phyloP scores from a whole-genome alignment of 2,888 invertebrate species.

The Biston betularia region DNA sequence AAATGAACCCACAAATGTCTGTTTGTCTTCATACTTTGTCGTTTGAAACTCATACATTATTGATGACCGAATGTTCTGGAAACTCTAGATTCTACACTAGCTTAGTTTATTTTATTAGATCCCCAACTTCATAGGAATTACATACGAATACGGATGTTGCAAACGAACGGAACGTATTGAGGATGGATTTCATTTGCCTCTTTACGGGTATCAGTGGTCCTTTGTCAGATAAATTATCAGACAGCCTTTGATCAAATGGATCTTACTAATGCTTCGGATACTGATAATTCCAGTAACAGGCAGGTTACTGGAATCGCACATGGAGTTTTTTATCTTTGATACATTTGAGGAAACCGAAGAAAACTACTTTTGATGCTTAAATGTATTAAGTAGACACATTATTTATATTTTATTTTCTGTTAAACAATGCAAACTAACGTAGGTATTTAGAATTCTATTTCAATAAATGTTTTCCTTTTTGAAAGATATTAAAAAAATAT shows the following conservation, averaged over 20 bases:
- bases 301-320: too few relatives aligned
- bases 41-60: slow-evolving; percentile 79
- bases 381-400: too few relatives aligned
- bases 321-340: too few relatives aligned
- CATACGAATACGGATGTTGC: slow-evolving; percentile 34
- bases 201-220: slow-evolving; percentile 6
- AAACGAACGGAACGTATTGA: slow-evolving; percentile 32
- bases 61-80: slow-evolving; percentile 67
- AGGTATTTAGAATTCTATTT: too few relatives aligned
- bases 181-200: slow-evolving; percentile 22
- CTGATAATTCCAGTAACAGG: too few relatives aligned
- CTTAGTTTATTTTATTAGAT: slow-evolving; percentile 65
- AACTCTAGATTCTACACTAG: slow-evolving; percentile 50
- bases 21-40: slow-evolving; percentile 80
- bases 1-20: slow-evolving; percentile 72
- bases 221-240: background rate
- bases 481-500: too few relatives aligned
- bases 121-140: slow-evolving; percentile 44
- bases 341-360: too few relatives aligned
- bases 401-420: too few relatives aligned
- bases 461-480: too few relatives aligned
- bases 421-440: too few relatives aligned
- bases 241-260: background rate
- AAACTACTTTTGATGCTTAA: too few relatives aligned
- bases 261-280: background rate